Conservation (phyloP, 2,888 invertebrate species). For the Tetranychus truncatus region DNA sequence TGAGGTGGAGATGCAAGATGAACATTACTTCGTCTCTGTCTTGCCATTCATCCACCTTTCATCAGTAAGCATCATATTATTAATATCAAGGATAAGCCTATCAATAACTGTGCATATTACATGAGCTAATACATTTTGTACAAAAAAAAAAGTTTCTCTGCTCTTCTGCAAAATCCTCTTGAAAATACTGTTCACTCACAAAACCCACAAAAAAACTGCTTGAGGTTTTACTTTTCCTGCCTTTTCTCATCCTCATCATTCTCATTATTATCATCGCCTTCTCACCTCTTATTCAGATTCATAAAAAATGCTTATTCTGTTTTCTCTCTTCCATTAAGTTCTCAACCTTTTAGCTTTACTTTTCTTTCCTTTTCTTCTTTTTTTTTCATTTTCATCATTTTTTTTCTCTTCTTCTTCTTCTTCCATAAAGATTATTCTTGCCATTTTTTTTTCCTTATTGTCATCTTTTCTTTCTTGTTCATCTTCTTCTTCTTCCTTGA, state of each 20-base stretch:
- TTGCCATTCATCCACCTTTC: background rate
- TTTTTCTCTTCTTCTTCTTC: background rate
- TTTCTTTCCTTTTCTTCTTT: background rate
- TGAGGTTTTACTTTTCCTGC: background rate
- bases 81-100: background rate
- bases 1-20: background rate
- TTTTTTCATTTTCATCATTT: background rate
- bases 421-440: too few relatives aligned
- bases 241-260: conserved; percentile 2
- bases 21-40: background rate
- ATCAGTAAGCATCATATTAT: background rate
- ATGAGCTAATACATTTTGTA: background rate
- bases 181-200: background rate
- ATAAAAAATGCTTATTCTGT: background rate
- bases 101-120: background rate
- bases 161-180: background rate
- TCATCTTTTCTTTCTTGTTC: too few relatives aligned
- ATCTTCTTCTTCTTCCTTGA: too few relatives aligned
- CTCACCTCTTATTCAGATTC: background rate
- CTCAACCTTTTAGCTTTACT: background rate
- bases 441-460: too few relatives aligned
- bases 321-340: background rate
- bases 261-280: background rate
- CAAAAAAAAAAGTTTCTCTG: background rate
- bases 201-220: background rate